These are phyloP conservation scores for Apotomis capreana DNA, from an alignment of 2,888 invertebrate species.

Conservation along the genomic window DNA sequence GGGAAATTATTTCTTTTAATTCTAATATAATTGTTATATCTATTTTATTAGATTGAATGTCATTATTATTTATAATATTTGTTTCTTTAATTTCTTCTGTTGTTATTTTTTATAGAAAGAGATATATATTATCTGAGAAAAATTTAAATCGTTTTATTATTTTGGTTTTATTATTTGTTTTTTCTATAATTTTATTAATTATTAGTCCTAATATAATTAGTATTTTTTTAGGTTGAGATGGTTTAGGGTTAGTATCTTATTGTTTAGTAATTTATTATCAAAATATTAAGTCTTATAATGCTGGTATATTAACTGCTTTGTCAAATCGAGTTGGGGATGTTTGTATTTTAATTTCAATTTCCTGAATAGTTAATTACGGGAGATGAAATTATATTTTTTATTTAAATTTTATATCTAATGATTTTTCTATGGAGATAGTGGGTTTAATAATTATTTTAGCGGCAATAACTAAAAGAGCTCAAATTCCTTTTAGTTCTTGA, in stretches of 20 bases:
- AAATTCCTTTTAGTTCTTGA: constrained; percentile 91
- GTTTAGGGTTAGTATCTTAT: constrained; percentile 88
- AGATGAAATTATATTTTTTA: constrained; percentile 82
- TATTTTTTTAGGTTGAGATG: constrained; percentile 89
- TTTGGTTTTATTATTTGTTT: constrained; percentile 86
- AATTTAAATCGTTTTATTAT: constrained; percentile 85
- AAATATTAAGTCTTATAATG: constrained; percentile 86
- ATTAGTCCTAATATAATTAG: constrained; percentile 87
- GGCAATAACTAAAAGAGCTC: constrained; percentile 90
- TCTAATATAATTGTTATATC: constrained; percentile 76
- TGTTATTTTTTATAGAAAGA: constrained; percentile 85
- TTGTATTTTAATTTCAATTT: constrained; percentile 84
- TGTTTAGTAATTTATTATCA: constrained; percentile 89
- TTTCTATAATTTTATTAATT: constrained; percentile 87
- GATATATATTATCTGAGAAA: constrained; percentile 84
- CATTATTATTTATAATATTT: constrained; percentile 85
- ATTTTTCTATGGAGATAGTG: constrained; percentile 72
- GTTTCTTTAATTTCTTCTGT: constrained; percentile 86
- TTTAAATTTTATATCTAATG: constrained; percentile 76
- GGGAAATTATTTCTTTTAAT: constrained; percentile 80
- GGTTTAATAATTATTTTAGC: constrained; percentile 77
- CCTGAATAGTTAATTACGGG: constrained; percentile 82
- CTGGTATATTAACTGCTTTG: constrained; percentile 88
- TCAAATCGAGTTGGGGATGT: constrained; percentile 90
- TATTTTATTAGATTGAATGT: constrained; percentile 86